Conservation (phyloP, 2,888 invertebrate genomes). For the Reticulitermes lucifugus region DNA sequence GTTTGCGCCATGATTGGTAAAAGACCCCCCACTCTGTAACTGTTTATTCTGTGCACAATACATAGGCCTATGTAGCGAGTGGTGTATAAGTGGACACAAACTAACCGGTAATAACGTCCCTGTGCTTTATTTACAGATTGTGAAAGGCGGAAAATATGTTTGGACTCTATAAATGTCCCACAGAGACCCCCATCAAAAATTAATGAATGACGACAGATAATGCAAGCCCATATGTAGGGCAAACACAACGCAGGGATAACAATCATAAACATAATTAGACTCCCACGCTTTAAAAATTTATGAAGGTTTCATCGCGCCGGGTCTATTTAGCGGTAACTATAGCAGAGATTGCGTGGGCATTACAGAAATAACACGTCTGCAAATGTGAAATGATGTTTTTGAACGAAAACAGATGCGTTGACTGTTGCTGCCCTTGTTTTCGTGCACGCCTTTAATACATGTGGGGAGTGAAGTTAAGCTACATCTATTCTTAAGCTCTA, state of each 20-base stretch:
- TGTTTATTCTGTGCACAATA: slow-evolving; percentile 23
- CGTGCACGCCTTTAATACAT: no score
- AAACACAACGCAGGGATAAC: slow-evolving; percentile 16
- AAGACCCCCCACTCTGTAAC: slow-evolving; percentile 2
- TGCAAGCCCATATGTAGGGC: not conserved
- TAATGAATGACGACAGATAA: slow-evolving; percentile 33
- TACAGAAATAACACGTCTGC: no score
- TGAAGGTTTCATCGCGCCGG: not conserved
- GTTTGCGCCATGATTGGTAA: slow-evolving; percentile 36
- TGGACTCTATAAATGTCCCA: slow-evolving; percentile 40
- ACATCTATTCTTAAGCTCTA: no score
- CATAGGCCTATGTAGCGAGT: not conserved
- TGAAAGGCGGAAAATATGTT: slow-evolving; percentile 35
- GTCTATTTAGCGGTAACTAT: not conserved
- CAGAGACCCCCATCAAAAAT: slow-evolving; percentile 38
- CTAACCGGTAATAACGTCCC: slow-evolving; percentile 21
- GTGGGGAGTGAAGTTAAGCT: no score
- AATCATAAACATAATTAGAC: slow-evolving; percentile 34
- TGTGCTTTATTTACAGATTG: slow-evolving; percentile 26
- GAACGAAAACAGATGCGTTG: no score
- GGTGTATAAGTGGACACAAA: slow-evolving; percentile 14
- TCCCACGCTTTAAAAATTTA: slow-evolving; percentile 12
- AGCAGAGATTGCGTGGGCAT: not conserved
- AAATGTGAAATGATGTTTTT: no score
- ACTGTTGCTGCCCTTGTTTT: no score